Base-by-base conservation (phyloP, 2,113 vertebrate genomes). In the Osmerus eperlanus region DNA sequence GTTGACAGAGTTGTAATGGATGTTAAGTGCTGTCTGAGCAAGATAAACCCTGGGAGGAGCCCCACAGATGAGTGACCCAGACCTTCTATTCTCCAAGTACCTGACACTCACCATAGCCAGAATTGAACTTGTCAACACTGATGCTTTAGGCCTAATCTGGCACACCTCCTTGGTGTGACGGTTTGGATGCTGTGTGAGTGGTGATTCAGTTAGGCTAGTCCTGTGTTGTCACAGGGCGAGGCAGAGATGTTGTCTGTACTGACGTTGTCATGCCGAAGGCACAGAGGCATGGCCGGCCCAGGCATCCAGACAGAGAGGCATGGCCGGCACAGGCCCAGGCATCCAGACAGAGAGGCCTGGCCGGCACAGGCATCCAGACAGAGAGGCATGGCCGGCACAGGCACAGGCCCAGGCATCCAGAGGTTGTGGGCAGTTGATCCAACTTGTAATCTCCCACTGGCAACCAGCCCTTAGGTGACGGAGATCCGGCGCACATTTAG, bases 11-110 rank as follows among this genome's bases (percentile, higher is more conserved):
- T 8, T 67, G 60, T 58, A 67, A 75, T 74, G 72, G 59, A 72
- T 76, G 68, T 4, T 69, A 71, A 80, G 73, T 62, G 76, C 78
- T 77, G 76, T 71, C 21, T 23, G 60, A 66, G 71, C 32, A 72
- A 65, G 21, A 47, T 32, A 32, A 77, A 29, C 68, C 4, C 13
- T 16, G 18, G 2, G 9, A 60, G 14, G 28, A 16, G 36, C 1
- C 32, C 4, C 23, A 28, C 12, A 71, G 23, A 66, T 56, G 72
- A 29, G 15, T 60, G 51, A n/a, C 47, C 15, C 32, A 59, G 21
- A 19, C 32, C 15, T 51, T 21, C 21, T 18, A 32, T 7, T 29
- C 15, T 18, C 53, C 54, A 16, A n/a, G 32, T 14, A n/a, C 28
- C 51, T 54, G 15, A 56, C 67, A 13, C 56, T 36, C 28, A 68